Conservation (phyloP, 2,888 invertebrate species). For the Protodeltote pygarga region DNA sequence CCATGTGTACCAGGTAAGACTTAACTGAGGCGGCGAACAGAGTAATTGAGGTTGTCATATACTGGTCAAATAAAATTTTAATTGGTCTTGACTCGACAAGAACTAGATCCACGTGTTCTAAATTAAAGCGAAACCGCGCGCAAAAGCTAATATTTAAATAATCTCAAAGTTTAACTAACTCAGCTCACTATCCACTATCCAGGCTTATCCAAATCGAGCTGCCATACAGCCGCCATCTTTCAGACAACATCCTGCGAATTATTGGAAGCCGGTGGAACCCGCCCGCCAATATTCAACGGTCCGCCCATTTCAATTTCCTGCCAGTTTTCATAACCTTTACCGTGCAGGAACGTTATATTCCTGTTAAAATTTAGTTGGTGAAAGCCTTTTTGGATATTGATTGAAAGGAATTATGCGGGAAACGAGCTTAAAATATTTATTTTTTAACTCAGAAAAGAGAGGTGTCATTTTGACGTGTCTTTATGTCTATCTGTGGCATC, state of each 20-base stretch:
- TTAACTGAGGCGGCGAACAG: too few relatives aligned
- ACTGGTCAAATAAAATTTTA: too few relatives aligned
- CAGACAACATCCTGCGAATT: slow-evolving; percentile 75
- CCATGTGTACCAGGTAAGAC: too few relatives aligned
- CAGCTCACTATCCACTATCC: not conserved
- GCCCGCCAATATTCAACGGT: slow-evolving; percentile 72
- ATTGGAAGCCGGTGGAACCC: slow-evolving; percentile 66
- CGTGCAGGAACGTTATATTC: slow-evolving; percentile 53
- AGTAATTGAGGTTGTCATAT: too few relatives aligned
- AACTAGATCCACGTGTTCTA: too few relatives aligned
- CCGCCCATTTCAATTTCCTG: slow-evolving; percentile 85
- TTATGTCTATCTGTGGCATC: too few relatives aligned
- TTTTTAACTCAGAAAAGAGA: too few relatives aligned
- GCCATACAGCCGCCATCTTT: slow-evolving; percentile 44
- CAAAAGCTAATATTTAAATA: too few relatives aligned
- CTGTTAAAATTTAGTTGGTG: slow-evolving; percentile 48
- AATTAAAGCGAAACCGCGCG: too few relatives aligned
- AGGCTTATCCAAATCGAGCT: slow-evolving; percentile 24
- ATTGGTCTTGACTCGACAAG: too few relatives aligned
- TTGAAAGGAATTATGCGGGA: slow-evolving; percentile 30
- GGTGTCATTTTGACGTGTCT: too few relatives aligned
- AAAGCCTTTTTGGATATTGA: slow-evolving; percentile 36
- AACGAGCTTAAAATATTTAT: not conserved
- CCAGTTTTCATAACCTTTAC: slow-evolving; percentile 66
- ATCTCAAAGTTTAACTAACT: too few relatives aligned